Conservation (phyloP, 2,888 invertebrate genomes). For the Prostheceraeus crozeri region DNA sequence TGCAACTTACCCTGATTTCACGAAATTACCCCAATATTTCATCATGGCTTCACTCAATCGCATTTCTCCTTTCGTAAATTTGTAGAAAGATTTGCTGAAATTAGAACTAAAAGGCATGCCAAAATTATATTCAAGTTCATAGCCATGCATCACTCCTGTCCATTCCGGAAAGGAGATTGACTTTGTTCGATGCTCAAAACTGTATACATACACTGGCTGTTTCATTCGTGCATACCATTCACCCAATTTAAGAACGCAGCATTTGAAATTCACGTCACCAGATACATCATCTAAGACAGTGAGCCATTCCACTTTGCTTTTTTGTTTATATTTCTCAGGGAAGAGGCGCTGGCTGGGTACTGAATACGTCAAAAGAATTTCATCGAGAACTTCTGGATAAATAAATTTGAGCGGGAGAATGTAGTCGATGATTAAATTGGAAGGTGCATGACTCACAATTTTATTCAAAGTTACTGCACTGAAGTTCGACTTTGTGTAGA, state of each 20-base stretch:
- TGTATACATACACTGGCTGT: conserved; percentile 45
- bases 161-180: conserved; percentile 49
- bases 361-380: too few relatives aligned
- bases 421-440: too few relatives aligned
- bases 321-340: too few relatives aligned
- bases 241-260: conserved; percentile 81
- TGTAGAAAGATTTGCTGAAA: conserved; percentile 52
- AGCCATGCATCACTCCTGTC: conserved; percentile 52
- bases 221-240: conserved; percentile 68
- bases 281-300: conserved; percentile 82
- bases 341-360: too few relatives aligned
- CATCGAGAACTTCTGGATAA: too few relatives aligned
- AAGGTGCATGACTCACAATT: too few relatives aligned
- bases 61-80: conserved; percentile 71
- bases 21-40: conserved; percentile 90
- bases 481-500: too few relatives aligned
- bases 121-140: conserved; percentile 51
- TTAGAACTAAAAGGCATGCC: conserved; percentile 55
- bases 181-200: conserved; percentile 46
- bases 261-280: conserved; percentile 88
- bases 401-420: too few relatives aligned
- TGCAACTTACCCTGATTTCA: conserved; percentile 77
- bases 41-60: conserved; percentile 76
- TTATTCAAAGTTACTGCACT: too few relatives aligned
- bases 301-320: too few relatives aligned